Conservation (phyloP, 1,140 invertebrate genomes). For the Philopotamus ludificatus region DNA sequence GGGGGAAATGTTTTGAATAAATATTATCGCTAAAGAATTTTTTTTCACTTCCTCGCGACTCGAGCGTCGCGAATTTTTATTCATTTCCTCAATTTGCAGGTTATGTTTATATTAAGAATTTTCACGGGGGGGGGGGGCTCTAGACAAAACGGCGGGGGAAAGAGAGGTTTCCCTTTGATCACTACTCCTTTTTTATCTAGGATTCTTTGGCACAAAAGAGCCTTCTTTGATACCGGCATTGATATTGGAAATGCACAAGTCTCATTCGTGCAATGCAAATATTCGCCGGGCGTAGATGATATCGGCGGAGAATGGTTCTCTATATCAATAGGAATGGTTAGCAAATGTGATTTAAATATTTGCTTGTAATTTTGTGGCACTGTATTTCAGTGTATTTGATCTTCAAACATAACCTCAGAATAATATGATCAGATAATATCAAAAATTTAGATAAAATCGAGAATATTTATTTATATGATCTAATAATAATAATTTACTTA, state of each 20-base stretch:
- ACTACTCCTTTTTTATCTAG: background rate
- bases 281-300: no score
- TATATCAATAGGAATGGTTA: no score
- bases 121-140: background rate
- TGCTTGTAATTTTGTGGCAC: no score
- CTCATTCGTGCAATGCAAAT: background rate
- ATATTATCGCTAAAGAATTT: slow-evolving; percentile 29
- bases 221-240: slow-evolving; percentile 6
- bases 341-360: no score
- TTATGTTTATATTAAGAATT: slow-evolving; percentile 27
- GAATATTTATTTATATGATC: no score
- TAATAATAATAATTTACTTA: no score
- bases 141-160: slow-evolving; percentile 9
- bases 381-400: no score
- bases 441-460: no score
- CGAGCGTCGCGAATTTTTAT: slow-evolving; percentile 20
- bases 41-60: slow-evolving; percentile 19
- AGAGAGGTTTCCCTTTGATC: slow-evolving; percentile 15
- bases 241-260: background rate
- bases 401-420: no score
- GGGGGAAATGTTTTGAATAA: slow-evolving; percentile 36
- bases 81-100: slow-evolving; percentile 34
- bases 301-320: no score
- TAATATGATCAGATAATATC: no score
- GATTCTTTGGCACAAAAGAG: slow-evolving; percentile 13